Base-by-base conservation (phyloP, 1,140 invertebrate species). In the Telenomus remus region DNA sequence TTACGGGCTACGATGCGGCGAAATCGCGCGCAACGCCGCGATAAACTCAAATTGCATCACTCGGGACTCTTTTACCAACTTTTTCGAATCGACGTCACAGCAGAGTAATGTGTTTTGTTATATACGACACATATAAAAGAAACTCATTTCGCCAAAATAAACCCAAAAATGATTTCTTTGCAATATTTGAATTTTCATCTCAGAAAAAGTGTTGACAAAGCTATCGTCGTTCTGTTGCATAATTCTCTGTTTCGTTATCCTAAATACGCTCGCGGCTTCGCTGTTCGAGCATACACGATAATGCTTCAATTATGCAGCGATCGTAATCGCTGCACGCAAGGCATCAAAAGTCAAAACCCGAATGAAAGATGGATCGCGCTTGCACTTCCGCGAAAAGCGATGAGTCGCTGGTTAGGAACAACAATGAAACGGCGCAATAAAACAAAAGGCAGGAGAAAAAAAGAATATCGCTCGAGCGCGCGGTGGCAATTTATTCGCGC, bases 21-120 rank as follows among this genome's bases (percentile, higher is more conserved):
- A 66, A 74, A 74, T 74, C 56, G 49, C 15, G 14, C 13, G 35
- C 49, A 66, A 61, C 16, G 33, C 37, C 44, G 16, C 54, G 61
- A 60, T 60, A 55, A 60, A 73, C 55, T 50, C 37, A 61, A 73
- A 73, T 73, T 73, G 60, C 11, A 61, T 53, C 60, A 51, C 60
- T n/a, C n/a, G n/a, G n/a, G n/a, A n/a, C n/a, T n/a, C n/a, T n/a
- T n/a, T n/a, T n/a, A n/a, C n/a, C n/a, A n/a, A n/a, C n/a, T n/a
- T n/a, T n/a, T n/a, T n/a, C n/a, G n/a, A n/a, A n/a, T n/a, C n/a
- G n/a, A n/a, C n/a, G n/a, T n/a, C n/a, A n/a, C n/a, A n/a, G n/a
- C n/a, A n/a, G 19, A 3, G 19, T 27, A 27, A 27, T 27, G 19
- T 27, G 19, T 27, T 27, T 27, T 6, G 19, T 27, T 27, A 27